phyloP scores from a whole-genome alignment of 2,888 invertebrate species.

The Caenorhabditis doughertyi region DNA sequence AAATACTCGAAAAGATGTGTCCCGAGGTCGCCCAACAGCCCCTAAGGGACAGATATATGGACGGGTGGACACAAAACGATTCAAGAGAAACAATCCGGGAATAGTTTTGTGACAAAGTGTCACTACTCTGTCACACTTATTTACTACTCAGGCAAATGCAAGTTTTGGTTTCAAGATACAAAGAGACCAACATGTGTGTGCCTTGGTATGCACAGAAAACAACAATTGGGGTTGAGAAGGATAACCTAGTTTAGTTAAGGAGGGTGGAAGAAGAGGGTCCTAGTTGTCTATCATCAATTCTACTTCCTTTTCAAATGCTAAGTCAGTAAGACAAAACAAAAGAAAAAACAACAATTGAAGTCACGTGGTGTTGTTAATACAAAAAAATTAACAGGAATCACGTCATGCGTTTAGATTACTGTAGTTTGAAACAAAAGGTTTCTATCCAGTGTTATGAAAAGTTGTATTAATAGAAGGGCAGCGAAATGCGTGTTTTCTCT shows the following conservation, averaged over 20 bases:
- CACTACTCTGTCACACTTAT: conserved; percentile 63
- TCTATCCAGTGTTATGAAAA: no score
- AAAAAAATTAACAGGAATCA: not conserved
- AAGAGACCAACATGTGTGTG: conserved; percentile 35
- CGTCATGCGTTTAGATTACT: no score
- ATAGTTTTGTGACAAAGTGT: conserved; percentile 57
- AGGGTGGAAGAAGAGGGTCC: conserved; percentile 4
- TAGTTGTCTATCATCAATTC: conserved; percentile 39
- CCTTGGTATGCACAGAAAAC: conserved; percentile 18
- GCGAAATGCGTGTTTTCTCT: no score
- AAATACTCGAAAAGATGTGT: conserved; percentile 34
- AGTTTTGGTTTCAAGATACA: conserved; percentile 13
- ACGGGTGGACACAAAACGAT: conserved; percentile 26
- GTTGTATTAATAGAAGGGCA: no score
- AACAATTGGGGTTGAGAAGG: conserved; percentile 26
- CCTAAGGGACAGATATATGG: conserved; percentile 26
- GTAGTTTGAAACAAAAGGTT: no score
- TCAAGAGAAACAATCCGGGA: conserved; percentile 31
- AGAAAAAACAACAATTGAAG: conserved; percentile 14
- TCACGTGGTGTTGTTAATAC: conserved; percentile 11
- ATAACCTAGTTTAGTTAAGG: conserved; percentile 49
- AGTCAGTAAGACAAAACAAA: not conserved
- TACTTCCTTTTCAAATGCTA: conserved; percentile 35
- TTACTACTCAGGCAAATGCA: conserved; percentile 38
- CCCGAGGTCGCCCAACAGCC: conserved; percentile 42